Evolutionary conservation across 1,140 invertebrate species (phyloP), one percentile per base, ranked within the genome.

Genomic region (Papilio xuthus): DNA sequence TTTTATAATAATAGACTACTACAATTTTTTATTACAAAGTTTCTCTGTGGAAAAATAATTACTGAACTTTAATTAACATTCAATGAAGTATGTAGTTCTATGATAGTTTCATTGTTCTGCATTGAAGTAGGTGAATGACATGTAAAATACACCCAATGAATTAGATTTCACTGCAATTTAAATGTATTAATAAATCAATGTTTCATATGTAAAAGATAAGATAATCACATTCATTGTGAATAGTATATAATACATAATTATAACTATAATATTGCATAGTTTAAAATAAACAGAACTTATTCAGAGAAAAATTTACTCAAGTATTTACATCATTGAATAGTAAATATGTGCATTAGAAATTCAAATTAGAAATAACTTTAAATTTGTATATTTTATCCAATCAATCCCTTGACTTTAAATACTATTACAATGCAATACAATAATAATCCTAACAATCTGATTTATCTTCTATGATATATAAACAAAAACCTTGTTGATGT

Each of bases 71-170:
- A 63, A 76, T 76, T 75, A 75, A 41, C 41, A 75, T 75, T 60
- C 28, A 60, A 41, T 37, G 18, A 73, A 63, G 23, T 20, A 75
- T 56, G 15, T 75, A 75, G 53, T 60, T 60, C 53, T 41, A 41
- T 60, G 32, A 60, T 63, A 76, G 60, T 76, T 76, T 53, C 56
- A 76, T 76, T 76, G 74, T 76, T 76, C 26, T 56, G 9, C 37
- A 75, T 76, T 53, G 13, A 76, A 76, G 10, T 76, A 63, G 53
- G 74, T 60, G 53, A 76, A 60, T 75, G 44, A 75, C 56, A 76
- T 76, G 53, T 60, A 56, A 42, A 42, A 63, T n/a, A 37, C 53
- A 76, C 32, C 50, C 15, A 63, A 74, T 53, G 23, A 74, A 53
- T 50, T 26, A 74, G 26, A 13, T 41, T 72, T 26, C 41, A 44